Percentiles rank a stretch among this genome's conserved stretches.
Evolutionary conservation across 2,888 invertebrate species (phyloP).

Genomic region (Bembecia ichneumoniformis): DNA sequence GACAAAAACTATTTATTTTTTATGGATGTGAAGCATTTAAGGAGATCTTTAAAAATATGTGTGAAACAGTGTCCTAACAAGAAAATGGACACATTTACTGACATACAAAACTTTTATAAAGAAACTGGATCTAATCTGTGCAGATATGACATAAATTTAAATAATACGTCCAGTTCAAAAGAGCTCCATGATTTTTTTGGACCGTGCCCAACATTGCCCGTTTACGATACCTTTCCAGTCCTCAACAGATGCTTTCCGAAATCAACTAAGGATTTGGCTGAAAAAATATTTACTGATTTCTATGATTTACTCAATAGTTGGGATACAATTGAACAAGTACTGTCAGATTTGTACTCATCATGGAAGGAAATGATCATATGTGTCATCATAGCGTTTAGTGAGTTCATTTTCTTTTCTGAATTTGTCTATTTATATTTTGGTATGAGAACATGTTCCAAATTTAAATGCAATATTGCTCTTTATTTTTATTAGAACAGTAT

Average conservation of each 20-base stretch:
- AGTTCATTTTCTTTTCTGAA: constrained; percentile 26
- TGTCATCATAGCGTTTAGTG: constrained; percentile 86
- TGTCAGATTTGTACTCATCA: constrained; percentile 89
- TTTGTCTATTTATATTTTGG: no score
- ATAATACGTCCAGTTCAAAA: constrained; percentile 53
- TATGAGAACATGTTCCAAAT: no score
- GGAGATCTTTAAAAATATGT: constrained; percentile 87
- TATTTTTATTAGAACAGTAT: no score
- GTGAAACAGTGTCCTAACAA: constrained; percentile 88
- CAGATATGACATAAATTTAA: constrained; percentile 77
- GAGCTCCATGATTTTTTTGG: constrained; percentile 70
- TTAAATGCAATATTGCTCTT: no score
- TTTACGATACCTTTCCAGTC: constrained; percentile 83
- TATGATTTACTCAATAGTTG: constrained; percentile 89
- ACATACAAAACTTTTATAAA: constrained; percentile 80
- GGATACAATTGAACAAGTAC: constrained; percentile 89
- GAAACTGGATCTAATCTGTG: constrained; percentile 84
- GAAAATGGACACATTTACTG: constrained; percentile 74
- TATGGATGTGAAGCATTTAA: constrained; percentile 83
- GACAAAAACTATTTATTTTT: constrained; percentile 87
- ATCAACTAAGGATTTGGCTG: constrained; percentile 75
- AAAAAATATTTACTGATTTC: constrained; percentile 77
- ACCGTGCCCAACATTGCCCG: constrained; percentile 85
- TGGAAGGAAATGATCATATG: constrained; percentile 89
- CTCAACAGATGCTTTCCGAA: constrained; percentile 91